Base-by-base conservation (phyloP, 2,113 vertebrate genomes). In the Perognathus longimembris region DNA sequence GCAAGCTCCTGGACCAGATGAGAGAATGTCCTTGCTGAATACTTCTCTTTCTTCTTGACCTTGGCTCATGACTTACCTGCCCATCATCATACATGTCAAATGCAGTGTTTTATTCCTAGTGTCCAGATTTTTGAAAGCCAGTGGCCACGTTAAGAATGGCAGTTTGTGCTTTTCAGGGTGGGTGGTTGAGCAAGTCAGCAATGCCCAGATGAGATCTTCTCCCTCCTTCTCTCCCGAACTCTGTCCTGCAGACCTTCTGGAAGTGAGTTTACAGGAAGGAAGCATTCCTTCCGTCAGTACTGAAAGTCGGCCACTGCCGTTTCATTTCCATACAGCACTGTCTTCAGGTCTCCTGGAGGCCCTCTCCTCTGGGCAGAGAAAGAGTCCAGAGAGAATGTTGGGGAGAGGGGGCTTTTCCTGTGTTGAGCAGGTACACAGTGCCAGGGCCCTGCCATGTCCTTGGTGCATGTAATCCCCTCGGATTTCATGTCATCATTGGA, bases 311-410 rank as follows among this genome's bases (percentile, higher is more conserved):
- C 73, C n/a, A 3, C 61, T 54, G 12, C 17, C 30, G 14, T 45
- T 85, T 61, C 34, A 24, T 21, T 40, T 82, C 42, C 69, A 18
- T 6, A 26, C 28, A 26, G 26, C 4, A 0, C 2, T 1, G 61
- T 11, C 32, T 40, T 12, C 36, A 7, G 57, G 61, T 14, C 32
- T 83, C 10, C 26, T 32, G 40, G 32, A 10, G 26, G 64, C 38
- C 28, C 40, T 6, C 3, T 34, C 1, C 38, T 38, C 12, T 28
- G 38, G 70, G 24, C n/a, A 18, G 79, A 77, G 84, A n/a, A 63
- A 6, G 12, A 6, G 0, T 5, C 26, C 28, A 4, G 45, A 1
- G 1, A 12, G 80, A 17, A 12, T 1, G 0, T 0, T 8, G 26
- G 42, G 38, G 21, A 26, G 54, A 6, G 24, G 69, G n/a, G 21